Evolutionary conservation across 2,888 invertebrate genomes (phyloP).

Genomic region (Pantelozetes paolii): DNA sequence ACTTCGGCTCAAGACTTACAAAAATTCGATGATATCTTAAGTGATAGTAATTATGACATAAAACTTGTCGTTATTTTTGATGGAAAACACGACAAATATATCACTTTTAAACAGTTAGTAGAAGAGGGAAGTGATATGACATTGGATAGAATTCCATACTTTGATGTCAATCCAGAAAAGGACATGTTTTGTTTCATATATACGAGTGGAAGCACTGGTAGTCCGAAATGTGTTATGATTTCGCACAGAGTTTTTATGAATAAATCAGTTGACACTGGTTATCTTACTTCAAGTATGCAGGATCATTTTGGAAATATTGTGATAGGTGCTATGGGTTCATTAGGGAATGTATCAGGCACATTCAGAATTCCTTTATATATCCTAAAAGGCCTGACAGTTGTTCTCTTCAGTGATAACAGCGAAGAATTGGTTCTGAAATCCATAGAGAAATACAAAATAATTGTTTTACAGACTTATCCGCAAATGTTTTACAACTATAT

Average conservation of each 20-base stretch:
- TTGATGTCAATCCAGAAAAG: not conserved
- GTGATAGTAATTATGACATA: not conserved
- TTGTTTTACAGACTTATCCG: not conserved
- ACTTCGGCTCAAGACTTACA: not conserved
- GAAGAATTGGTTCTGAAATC: not conserved
- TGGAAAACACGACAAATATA: not conserved
- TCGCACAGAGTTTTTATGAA: not conserved
- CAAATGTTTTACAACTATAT: not conserved
- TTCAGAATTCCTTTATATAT: not conserved
- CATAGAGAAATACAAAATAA: not conserved
- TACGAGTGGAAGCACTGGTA: not conserved
- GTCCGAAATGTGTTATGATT: slow-evolving; percentile 8
- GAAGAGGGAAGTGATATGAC: slow-evolving; percentile 9
- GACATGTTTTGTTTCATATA: not conserved
- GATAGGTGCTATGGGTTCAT: not conserved
- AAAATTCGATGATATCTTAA: not conserved
- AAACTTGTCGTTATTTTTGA: slow-evolving; percentile 8
- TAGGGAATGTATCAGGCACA: not conserved
- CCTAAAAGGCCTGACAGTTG: not conserved
- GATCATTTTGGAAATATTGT: no score
- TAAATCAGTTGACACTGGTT: not conserved
- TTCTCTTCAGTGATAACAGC: not conserved
- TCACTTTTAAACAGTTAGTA: slow-evolving; percentile 1
- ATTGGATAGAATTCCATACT: not conserved
- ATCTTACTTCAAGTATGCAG: not conserved